Base-by-base conservation (phyloP, 2,888 invertebrate genomes). In the Prenolepis imparis region DNA sequence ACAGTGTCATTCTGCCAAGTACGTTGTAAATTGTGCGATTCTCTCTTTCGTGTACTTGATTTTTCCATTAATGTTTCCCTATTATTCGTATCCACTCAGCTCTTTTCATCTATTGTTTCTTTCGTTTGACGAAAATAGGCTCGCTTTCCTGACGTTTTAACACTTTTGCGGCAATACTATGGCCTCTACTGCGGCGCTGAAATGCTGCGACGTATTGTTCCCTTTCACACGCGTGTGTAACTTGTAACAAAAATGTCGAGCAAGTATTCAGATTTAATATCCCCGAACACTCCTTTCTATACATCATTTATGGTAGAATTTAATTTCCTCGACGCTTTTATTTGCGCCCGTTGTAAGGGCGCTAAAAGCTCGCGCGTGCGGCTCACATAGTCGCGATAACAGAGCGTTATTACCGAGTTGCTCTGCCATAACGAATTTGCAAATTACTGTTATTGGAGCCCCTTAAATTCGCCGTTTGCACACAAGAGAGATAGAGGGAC, bases 391-490 rank as follows among this genome's bases (percentile, higher is more conserved):
- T 52, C 32, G n/a, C 78, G 57, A 78, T 70, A 72, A 72, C 59
- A 32, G 44, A 48, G 41, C 59, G 44, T 72, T 80, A 80, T 72
- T 72, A 72, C 24, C 59, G 78, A 72, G 39, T 68, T 68, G 28
- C 68, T 68, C 55, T 55, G 55, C 77, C 68, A 77, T 48, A 80
- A 80, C 78, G 59, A 80, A 80, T 80, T 59, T 72, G 78, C 78
- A 80, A 80, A 80, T 80, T 80, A 80, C 59, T 72, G 73, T 77
- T 77, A 77, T 77, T 72, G 78, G 59, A 72, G 59, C 48, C 44
- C 73, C 73, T 80, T 59, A 80, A 80, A 80, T 80, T 80, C 73
- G 44, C 36, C 68, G 67, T 55, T 77, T 68, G 68, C 68, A 55
- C 52, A 52, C 66, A 8, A n/a, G 52, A n/a, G n/a, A 52, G 15